Evolutionary conservation across 64 coral and sea anemone genomes (phyloP).

Genomic region (Trachythela sp.): DNA sequence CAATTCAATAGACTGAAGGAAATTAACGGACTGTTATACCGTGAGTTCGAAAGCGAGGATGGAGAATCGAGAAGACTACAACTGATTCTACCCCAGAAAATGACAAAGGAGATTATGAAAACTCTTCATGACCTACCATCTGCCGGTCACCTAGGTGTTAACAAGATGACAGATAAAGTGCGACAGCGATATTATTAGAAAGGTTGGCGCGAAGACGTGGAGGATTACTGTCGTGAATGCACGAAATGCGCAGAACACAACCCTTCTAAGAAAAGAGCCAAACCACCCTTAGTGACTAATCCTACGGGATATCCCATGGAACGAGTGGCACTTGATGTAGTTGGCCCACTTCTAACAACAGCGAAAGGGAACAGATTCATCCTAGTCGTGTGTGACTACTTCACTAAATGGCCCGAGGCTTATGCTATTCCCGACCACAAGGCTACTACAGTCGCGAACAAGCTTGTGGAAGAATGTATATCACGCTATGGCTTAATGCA

Average conservation of each 20-base stretch:
- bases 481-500: background rate
- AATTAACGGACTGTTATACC: background rate
- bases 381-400: background rate
- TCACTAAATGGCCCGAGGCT: background rate
- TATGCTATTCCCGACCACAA: background rate
- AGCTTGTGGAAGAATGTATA: background rate
- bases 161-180: background rate
- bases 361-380: background rate
- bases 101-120: background rate
- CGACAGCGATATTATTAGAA: slow-evolving; percentile 11
- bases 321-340: background rate
- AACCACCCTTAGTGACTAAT: background rate
- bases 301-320: background rate
- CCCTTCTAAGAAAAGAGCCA: background rate
- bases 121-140: slow-evolving; percentile 24
- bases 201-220: background rate
- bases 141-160: slow-evolving; percentile 14
- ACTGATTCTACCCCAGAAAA: background rate
- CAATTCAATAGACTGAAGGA: background rate
- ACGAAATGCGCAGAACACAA: background rate
- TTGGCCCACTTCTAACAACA: background rate
- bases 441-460: background rate
- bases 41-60: background rate
- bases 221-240: background rate
- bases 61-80: background rate